These are phyloP conservation scores for Pygocentrus nattereri DNA, from an alignment of 2,797 vertebrate species.

Conservation along the genomic window DNA sequence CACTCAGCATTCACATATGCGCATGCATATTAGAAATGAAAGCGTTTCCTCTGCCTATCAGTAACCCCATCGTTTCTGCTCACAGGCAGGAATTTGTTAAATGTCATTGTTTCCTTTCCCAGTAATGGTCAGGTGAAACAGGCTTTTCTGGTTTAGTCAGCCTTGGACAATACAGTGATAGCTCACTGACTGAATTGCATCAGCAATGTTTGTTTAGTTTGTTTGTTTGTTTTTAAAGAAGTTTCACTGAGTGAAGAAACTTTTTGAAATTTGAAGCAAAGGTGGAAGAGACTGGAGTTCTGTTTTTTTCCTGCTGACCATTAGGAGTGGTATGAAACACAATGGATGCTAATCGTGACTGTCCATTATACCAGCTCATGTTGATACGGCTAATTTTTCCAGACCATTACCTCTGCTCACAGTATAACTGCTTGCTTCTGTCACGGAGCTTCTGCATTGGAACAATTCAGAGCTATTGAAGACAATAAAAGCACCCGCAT, in stretches of 20 bases:
- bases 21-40: neutral
- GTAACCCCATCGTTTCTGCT: neutral
- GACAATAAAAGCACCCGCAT: no score
- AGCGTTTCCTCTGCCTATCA: neutral
- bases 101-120: neutral
- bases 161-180: neutral
- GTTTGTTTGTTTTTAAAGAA: no score
- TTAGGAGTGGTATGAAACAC: neutral
- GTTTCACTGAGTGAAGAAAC: neutral
- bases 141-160: neutral
- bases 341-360: neutral
- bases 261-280: neutral
- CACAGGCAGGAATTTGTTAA: neutral
- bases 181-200: neutral
- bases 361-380: neutral
- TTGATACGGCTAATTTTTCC: neutral
- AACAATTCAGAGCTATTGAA: no score
- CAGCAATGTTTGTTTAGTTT: no score
- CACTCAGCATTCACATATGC: neutral
- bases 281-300: neutral
- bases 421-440: no score
- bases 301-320: neutral
- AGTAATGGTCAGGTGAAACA: neutral
- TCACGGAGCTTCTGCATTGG: no score
- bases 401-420: no score